Base-by-base conservation (phyloP, 1,140 invertebrate species). In the Varroa destructor region DNA sequence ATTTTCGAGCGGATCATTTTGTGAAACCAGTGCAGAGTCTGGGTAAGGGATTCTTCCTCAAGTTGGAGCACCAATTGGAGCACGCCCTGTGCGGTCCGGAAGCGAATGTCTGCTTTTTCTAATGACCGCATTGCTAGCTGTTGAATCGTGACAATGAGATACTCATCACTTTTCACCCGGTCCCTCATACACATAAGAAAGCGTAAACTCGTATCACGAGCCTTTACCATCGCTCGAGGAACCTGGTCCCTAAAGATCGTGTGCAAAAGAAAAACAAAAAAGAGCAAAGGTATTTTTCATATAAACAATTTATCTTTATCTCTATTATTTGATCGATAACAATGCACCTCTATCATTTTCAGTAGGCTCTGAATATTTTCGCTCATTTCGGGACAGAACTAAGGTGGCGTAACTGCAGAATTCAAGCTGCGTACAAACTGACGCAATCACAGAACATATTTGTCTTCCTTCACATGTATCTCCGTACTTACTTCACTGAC, bases 51-150 rank as follows among this genome's bases (percentile, higher is more conserved):
- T 4, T 40, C 37, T 25, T n/a, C 61, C 37, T 40, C 61, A 14
- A 67, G 61, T 37, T 46, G 40, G 12, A 67, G 36, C 61, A 67
- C 12, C 3, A 67, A 37, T 37, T 67, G 61, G 37, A 67, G 40
- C 3, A 46, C 61, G 36, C 40, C 61, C 14, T 67, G 61, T 14
- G 61, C 61, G 14, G 61, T 67, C 40, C 61, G 61, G 14, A 46
- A 67, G 40, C 61, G 61, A 8, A 67, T 67, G 8, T 67, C 61
- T 36, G 40, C 10, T 40, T 67, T 67, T 8, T 67, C 61, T 46
- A 67, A 8, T 14, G 40, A 67, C 40, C 46, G 61, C 40, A 67
- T 40, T 1, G 61, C 61, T 37, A 67, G 40, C 46, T 67, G 61
- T 37, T 67, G 61, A 14, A 67, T 46, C 14, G 61, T 67, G 40